A percentile compares a stretch with the other conserved stretches of the same genome.
phyloP scores from a whole-genome alignment of 2,113 vertebrate genomes.

The Bagarius yarrelli region DNA sequence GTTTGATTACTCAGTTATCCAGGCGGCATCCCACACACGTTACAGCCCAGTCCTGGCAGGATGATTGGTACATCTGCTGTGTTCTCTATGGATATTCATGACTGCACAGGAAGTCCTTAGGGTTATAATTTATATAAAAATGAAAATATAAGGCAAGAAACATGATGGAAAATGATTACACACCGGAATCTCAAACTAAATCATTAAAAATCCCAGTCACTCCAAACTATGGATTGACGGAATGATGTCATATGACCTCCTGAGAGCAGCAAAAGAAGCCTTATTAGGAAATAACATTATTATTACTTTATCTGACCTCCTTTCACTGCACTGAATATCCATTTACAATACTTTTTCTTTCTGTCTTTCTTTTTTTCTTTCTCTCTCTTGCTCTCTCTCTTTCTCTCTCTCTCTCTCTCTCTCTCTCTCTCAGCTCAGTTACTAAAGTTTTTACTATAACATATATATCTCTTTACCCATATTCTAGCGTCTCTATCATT shows the following conservation, averaged over 20 bases:
- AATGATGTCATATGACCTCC: constrained; percentile 37
- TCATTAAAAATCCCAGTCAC: constrained; percentile 5
- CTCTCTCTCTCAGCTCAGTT: not conserved
- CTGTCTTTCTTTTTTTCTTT: not conserved
- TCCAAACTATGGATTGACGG: constrained; percentile 9
- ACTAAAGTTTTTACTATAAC: not conserved
- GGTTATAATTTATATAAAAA: constrained; percentile 28
- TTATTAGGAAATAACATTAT: constrained; percentile 25
- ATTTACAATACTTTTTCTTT: not conserved
- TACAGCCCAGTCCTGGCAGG: constrained; percentile 5
- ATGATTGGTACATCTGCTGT: constrained; percentile 36
- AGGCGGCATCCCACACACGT: constrained; percentile 7
- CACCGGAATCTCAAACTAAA: constrained; percentile 28
- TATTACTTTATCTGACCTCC: constrained; percentile 9
- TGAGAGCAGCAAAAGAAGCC: constrained; percentile 11
- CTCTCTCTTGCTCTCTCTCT: no score
- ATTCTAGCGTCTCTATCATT: not conserved
- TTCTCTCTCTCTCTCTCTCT: not conserved
- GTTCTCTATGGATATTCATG: constrained; percentile 8
- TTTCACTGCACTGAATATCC: constrained; percentile 23
- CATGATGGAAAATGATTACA: constrained; percentile 31
- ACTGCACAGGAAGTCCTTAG: constrained; percentile 23
- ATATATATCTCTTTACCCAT: constrained; percentile 6
- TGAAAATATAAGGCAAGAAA: constrained; percentile 25
- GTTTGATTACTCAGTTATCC: constrained; percentile 25